Evolutionary conservation across 2,888 invertebrate species (phyloP).

Genomic region (Ichneumon xanthorius): DNA sequence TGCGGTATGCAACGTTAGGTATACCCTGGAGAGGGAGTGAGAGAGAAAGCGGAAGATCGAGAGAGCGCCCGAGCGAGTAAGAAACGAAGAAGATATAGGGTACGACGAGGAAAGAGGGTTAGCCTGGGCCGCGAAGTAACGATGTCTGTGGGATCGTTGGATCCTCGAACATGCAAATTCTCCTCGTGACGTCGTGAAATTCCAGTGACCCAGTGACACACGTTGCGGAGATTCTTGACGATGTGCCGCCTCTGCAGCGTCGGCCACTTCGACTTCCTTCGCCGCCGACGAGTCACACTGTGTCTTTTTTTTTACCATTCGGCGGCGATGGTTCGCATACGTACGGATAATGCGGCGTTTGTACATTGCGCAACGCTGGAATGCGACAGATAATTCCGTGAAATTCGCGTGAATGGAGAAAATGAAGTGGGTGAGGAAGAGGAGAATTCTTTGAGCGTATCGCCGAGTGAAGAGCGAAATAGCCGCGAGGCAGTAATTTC

Average conservation of each 20-base stretch:
- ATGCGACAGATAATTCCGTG: slow-evolving; percentile 54
- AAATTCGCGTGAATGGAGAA: slow-evolving; percentile 4
- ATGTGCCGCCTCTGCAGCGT: slow-evolving; percentile 38
- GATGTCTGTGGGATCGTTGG: slow-evolving; percentile 61
- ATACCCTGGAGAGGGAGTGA: slow-evolving; percentile 28
- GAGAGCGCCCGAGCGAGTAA: slow-evolving; percentile 1
- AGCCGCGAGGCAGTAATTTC: slow-evolving; percentile 31
- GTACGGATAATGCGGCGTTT: slow-evolving; percentile 34
- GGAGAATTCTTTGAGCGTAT: slow-evolving; percentile 3
- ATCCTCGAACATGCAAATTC: slow-evolving; percentile 68
- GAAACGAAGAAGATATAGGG: slow-evolving; percentile 33
- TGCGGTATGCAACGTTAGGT: slow-evolving; percentile 40
- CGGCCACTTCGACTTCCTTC: slow-evolving; percentile 34
- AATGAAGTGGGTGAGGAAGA: background rate
- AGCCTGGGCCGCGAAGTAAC: slow-evolving; percentile 51
- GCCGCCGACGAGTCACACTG: slow-evolving; percentile 15
- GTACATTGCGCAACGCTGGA: slow-evolving; percentile 27
- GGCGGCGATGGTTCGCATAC: background rate
- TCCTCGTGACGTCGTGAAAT: slow-evolving; percentile 64
- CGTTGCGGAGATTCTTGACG: slow-evolving; percentile 64
- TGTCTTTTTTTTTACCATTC: background rate
- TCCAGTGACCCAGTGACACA: slow-evolving; percentile 69
- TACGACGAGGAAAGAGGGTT: slow-evolving; percentile 51
- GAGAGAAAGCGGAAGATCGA: background rate
- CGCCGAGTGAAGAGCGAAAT: slow-evolving; percentile 28